A percentile compares a stretch with the other conserved stretches of the same genome.
phyloP scores from a whole-genome alignment of 2,888 invertebrate genomes.

The Amaurobius ferox region DNA sequence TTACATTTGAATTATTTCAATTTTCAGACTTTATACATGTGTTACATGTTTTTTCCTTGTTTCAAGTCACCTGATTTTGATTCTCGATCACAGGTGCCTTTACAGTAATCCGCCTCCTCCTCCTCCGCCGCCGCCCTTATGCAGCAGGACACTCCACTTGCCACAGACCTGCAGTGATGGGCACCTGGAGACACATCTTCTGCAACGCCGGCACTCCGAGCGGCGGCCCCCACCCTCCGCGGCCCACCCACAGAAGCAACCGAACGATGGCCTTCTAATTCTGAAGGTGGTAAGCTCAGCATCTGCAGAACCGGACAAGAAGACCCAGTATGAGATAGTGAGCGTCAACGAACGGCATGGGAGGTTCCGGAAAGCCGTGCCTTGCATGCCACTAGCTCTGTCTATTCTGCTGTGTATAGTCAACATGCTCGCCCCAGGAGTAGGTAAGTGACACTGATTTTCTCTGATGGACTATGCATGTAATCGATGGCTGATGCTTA shows the following conservation, averaged over 20 bases:
- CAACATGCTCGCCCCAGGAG: slow-evolving; percentile 70
- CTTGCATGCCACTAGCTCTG: slow-evolving; percentile 69
- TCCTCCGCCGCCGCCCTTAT: background rate
- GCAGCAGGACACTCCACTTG: slow-evolving; percentile 30
- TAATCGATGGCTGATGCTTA: too few species aligned
- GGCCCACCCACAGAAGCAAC: slow-evolving; percentile 11
- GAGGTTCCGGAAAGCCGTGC: slow-evolving; percentile 70
- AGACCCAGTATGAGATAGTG: slow-evolving; percentile 66
- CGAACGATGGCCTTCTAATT: slow-evolving; percentile 47
- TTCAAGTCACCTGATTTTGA: too few species aligned
- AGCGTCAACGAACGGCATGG: slow-evolving; percentile 69
- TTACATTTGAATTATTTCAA: too few species aligned
- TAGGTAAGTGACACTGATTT: slow-evolving; percentile 48
- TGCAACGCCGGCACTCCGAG: slow-evolving; percentile 37
- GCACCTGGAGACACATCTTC: slow-evolving; percentile 32
- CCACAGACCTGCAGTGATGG: slow-evolving; percentile 64
- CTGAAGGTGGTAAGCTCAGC: slow-evolving; percentile 67
- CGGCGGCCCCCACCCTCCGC: slow-evolving; percentile 10
- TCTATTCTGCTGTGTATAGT: slow-evolving; percentile 68
- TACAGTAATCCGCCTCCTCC: slow-evolving; percentile 48
- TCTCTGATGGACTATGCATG: too few species aligned
- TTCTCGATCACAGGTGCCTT: slow-evolving; percentile 48
- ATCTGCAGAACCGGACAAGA: slow-evolving; percentile 65
- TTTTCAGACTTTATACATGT: too few species aligned
- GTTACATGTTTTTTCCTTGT: too few species aligned